phyloP scores from a whole-genome alignment of 2,888 invertebrate species.

The Pheosia tremula region DNA sequence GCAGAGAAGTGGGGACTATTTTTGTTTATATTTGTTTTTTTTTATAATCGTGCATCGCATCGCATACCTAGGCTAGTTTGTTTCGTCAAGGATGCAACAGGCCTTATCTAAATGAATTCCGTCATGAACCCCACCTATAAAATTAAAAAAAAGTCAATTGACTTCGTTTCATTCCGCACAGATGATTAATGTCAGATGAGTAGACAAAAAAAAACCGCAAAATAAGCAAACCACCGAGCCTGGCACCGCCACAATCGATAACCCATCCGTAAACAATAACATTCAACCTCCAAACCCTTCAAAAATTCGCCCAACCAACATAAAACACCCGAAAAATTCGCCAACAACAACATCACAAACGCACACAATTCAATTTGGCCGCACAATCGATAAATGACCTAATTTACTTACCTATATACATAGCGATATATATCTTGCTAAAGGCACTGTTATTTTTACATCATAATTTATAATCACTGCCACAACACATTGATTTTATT shows the following conservation, averaged over 20 bases:
- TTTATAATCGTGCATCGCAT: conserved; percentile 24
- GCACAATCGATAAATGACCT: conserved; percentile 47
- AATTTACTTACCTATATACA: conserved; percentile 60
- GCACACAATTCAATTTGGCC: conserved; percentile 35
- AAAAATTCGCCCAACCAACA: conserved; percentile 44
- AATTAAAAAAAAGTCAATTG: conserved; percentile 15
- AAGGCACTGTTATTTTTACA: conserved; percentile 65
- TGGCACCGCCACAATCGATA: conserved; percentile 56
- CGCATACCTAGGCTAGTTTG: background rate
- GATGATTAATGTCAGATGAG: conserved; percentile 36
- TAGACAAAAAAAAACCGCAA: conserved; percentile 27
- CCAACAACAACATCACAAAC: conserved; percentile 30
- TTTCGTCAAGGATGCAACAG: too few species aligned
- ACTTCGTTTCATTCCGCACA: conserved; percentile 19
- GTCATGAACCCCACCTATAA: background rate
- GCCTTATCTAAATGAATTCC: background rate
- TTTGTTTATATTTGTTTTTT: too few species aligned
- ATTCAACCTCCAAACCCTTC: conserved; percentile 63
- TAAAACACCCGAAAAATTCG: conserved; percentile 34
- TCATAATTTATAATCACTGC: conserved; percentile 52
- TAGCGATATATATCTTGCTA: conserved; percentile 45
- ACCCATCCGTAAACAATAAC: conserved; percentile 68
- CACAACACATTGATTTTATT: conserved; percentile 62
- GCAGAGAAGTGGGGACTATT: too few species aligned
- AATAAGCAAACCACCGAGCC: conserved; percentile 47